Base-by-base conservation (phyloP, 2,797 vertebrate species). In the Karalla daura region DNA sequence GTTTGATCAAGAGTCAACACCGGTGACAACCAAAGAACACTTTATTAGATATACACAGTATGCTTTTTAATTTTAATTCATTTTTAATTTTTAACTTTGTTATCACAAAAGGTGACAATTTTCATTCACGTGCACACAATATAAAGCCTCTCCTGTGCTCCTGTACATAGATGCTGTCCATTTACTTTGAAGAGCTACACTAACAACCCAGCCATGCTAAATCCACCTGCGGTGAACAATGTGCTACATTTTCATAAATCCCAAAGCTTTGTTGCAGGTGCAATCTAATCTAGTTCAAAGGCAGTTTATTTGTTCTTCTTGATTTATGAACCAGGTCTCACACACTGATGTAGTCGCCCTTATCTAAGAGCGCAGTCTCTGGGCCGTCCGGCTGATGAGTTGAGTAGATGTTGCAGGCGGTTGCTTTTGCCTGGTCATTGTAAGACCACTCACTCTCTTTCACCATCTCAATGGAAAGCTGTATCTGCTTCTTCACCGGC, bases 401-500 rank as follows among this genome's bases (percentile, higher is more conserved):
- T 10, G 54, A 14, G 8, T 12, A 43, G 46, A 37, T 0, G 55
- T 10, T 70, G 28, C 47, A 32, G 39, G n/a, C 6, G 7, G 15
- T 15, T 30, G 41, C 46, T 51, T 53, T 64, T 2, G 71, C 33
- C 1, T 56, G 70, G 35, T 84, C 59, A 0, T 28, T 50, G 45
- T 37, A 51, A 6, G 62, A 53, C 79, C 83, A 80, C 56, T 79
- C 64, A 60, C 63, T 70, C 28, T 83, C 87, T 66, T 64, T 88
- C 43, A 89, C 81, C 66, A 87, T 77, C 70, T 91, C 84, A 12
- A 88, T 85, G 40, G 84, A 86, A n/a, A 91, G 47, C 69, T 91
- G 75, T 4, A 88, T 72, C 64, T 90, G 87, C 74, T 86, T 86
- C 69, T 75, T 89, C 51, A 32, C 46, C 0, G 64, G 20, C 68